Evolutionary conservation across 2,888 invertebrate genomes (phyloP).

Genomic region (Dexiosoma caninum): DNA sequence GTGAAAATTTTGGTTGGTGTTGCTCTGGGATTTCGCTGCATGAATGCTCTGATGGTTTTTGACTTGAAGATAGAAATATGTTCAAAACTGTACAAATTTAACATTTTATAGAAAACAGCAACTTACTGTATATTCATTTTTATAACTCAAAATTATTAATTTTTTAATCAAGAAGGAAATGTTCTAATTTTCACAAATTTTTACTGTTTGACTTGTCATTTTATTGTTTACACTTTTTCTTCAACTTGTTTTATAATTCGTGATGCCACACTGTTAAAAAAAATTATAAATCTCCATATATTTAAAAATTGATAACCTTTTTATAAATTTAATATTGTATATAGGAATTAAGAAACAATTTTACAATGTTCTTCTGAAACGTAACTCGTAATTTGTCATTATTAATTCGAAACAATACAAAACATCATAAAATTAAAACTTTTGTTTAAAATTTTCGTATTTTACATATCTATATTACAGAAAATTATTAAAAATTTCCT

Average conservation of each 20-base stretch:
- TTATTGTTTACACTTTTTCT: constrained; percentile 21
- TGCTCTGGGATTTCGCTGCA: constrained; percentile 19
- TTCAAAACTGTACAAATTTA: not conserved
- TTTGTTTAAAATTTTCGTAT: too few species aligned
- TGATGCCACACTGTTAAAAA: constrained; percentile 26
- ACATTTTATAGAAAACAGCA: not conserved
- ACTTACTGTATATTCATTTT: constrained; percentile 50
- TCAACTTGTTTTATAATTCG: too few species aligned
- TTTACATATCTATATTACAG: too few species aligned
- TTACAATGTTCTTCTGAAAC: too few species aligned
- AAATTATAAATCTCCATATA: too few species aligned
- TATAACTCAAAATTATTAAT: not conserved
- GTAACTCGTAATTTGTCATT: too few species aligned
- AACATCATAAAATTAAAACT: too few species aligned
- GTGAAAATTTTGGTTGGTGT: constrained; percentile 29
- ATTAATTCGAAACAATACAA: too few species aligned
- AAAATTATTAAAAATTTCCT: too few species aligned
- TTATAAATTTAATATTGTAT: too few species aligned
- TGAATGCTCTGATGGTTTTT: not conserved
- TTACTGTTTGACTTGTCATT: constrained; percentile 24
- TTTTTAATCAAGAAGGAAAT: not conserved
- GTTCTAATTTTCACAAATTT: not conserved
- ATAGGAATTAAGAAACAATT: too few species aligned
- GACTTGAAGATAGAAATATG: not conserved
- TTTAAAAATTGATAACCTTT: too few species aligned